These are phyloP conservation scores for Epinotia nisella DNA, from an alignment of 2,888 invertebrate species.

Conservation along the genomic window DNA sequence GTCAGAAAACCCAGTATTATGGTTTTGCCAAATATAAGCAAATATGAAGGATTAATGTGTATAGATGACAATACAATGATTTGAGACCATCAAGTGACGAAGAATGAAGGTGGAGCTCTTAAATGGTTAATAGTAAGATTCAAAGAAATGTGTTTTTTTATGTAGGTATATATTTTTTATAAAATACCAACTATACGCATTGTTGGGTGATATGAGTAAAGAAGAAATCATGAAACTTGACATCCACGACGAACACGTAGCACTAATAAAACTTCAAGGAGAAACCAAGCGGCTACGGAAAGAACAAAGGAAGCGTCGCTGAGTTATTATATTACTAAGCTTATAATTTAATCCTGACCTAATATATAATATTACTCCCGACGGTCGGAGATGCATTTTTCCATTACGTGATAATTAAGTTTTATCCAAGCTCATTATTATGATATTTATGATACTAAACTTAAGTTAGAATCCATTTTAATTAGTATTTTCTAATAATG, in stretches of 20 bases:
- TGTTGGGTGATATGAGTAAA: too few species aligned
- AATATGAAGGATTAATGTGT: too few species aligned
- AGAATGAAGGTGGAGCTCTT: too few species aligned
- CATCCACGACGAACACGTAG: conserved; percentile 1
- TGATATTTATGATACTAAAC: neutral
- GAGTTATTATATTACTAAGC: conserved; percentile 5
- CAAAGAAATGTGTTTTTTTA: too few species aligned
- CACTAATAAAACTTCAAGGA: conserved; percentile 5
- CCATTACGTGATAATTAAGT: conserved; percentile 18
- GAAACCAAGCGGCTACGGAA: neutral
- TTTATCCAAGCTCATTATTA: conserved; percentile 19
- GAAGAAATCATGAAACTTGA: neutral
- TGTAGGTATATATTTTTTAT: too few species aligned
- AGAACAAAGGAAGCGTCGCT: conserved; percentile 5
- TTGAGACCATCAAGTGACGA: too few species aligned
- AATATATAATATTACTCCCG: conserved; percentile 24
- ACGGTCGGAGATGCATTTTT: conserved; percentile 19
- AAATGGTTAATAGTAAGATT: too few species aligned
- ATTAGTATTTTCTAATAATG: neutral
- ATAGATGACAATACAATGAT: too few species aligned
- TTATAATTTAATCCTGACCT: conserved; percentile 25
- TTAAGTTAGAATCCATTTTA: neutral
- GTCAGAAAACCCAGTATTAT: too few species aligned
- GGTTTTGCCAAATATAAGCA: too few species aligned
- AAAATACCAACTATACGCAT: too few species aligned